Percentiles rank a stretch among this genome's conserved stretches.
Evolutionary conservation across 2,888 invertebrate genomes (phyloP).

Genomic region (Oeneis ivallda): DNA sequence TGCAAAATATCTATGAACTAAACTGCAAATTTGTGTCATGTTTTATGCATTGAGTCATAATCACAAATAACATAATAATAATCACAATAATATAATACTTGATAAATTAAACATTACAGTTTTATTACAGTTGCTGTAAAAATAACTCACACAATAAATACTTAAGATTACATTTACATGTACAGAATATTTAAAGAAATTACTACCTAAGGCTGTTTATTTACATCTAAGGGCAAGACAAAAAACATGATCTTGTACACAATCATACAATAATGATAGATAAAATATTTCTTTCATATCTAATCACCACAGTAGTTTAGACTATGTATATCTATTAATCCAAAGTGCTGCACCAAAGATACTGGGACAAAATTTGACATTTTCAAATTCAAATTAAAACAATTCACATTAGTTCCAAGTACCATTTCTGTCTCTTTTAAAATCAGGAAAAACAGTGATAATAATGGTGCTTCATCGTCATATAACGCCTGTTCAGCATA

Average conservation of each 20-base stretch:
- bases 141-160: constrained; percentile 37
- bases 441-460: too few relatives aligned
- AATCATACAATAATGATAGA: constrained; percentile 36
- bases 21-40: constrained; percentile 29
- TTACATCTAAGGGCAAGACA: constrained; percentile 37
- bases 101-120: constrained; percentile 18
- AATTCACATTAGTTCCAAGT: too few relatives aligned
- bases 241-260: constrained; percentile 32
- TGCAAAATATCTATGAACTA: constrained; percentile 33
- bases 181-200: constrained; percentile 33
- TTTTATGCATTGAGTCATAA: constrained; percentile 21
- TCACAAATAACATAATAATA: constrained; percentile 12
- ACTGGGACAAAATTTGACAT: too few relatives aligned
- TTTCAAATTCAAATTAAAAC: too few relatives aligned
- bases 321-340: too few relatives aligned
- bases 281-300: constrained; percentile 39
- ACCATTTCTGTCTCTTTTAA: too few relatives aligned
- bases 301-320: constrained; percentile 24
- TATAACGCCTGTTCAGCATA: too few relatives aligned
- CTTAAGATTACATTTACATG: constrained; percentile 31
- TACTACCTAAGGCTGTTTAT: constrained; percentile 36
- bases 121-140: constrained; percentile 18
- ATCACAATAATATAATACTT: constrained; percentile 13
- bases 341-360: too few relatives aligned
- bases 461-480: too few relatives aligned